Conservation (phyloP, 35 echinoderm and acorn worm genomes). For the Stichopus chloronotus region DNA sequence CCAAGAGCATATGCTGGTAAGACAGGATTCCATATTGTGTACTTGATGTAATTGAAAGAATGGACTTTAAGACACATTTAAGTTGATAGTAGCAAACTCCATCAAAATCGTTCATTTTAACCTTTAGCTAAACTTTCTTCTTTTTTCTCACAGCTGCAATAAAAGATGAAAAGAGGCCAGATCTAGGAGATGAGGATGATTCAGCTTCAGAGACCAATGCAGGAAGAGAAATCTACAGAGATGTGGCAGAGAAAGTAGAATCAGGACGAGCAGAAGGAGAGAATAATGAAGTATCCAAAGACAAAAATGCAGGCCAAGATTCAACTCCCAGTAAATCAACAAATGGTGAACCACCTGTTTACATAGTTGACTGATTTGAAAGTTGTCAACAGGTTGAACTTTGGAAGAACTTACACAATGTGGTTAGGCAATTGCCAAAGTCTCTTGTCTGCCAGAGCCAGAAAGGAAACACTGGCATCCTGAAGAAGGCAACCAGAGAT, state of each 20-base stretch:
- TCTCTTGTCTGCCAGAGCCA: no score
- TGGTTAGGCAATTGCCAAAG: background rate
- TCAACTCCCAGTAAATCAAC: background rate
- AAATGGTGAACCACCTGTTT: constrained; percentile 31
- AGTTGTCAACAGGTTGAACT: background rate
- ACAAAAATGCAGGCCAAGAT: background rate
- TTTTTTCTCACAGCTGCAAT: background rate
- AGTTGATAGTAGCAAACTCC: no score
- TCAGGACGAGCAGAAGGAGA: background rate
- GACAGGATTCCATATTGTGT: background rate
- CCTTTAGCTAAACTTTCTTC: background rate
- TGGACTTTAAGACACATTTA: no score
- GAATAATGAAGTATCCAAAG: background rate
- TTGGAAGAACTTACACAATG: background rate
- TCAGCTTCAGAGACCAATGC: background rate
- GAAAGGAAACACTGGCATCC: background rate
- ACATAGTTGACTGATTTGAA: constrained; percentile 3
- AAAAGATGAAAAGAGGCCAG: constrained; percentile 26
- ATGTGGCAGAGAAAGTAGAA: background rate
- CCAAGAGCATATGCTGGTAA: constrained; percentile 41
- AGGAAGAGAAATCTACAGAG: background rate
- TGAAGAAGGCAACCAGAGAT: background rate
- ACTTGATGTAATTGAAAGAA: no score
- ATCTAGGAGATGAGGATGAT: background rate
- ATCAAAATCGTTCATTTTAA: no score